Percentiles rank a stretch among this genome's conserved stretches.
phyloP scores from a whole-genome alignment of 2,113 vertebrate genomes.

The Addax nasomaculatus region DNA sequence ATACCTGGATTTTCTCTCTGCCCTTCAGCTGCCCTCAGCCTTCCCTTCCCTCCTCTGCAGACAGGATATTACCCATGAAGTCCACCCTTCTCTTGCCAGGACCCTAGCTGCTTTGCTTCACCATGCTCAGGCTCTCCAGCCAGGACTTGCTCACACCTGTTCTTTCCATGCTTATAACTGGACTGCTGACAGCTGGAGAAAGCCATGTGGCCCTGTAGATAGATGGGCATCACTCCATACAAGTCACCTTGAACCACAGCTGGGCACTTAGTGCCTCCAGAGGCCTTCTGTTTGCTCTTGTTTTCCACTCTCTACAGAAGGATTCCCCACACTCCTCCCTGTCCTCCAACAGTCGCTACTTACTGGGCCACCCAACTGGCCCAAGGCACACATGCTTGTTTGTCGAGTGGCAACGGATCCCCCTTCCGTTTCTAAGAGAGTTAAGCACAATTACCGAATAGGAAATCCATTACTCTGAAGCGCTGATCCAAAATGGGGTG shows the following conservation, averaged over 20 bases:
- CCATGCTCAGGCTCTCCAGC: not conserved
- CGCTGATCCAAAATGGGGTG: not conserved
- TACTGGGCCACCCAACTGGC: too few relatives aligned
- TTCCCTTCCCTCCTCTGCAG: not conserved
- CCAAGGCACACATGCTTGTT: not conserved
- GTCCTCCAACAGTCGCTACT: not conserved
- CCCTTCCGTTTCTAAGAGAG: not conserved
- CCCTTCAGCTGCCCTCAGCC: not conserved
- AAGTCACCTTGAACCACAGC: not conserved
- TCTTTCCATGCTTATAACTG: not conserved
- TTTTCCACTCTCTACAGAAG: not conserved
- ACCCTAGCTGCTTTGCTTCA: not conserved
- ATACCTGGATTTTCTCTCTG: not conserved
- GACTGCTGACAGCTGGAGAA: not conserved
- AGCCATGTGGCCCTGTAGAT: not conserved
- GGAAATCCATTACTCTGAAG: not conserved
- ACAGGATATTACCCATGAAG: not conserved
- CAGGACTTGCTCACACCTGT: not conserved
- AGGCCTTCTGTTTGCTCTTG: not conserved
- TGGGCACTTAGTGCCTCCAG: not conserved
- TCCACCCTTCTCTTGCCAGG: not conserved
- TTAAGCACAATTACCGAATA: not conserved
- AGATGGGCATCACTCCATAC: not conserved
- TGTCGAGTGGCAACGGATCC: rapidly evolving
- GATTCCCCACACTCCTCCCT: not conserved